These are phyloP conservation scores for Antechinus flavipes DNA, from an alignment of 2,113 vertebrate genomes.

Conservation along the genomic window DNA sequence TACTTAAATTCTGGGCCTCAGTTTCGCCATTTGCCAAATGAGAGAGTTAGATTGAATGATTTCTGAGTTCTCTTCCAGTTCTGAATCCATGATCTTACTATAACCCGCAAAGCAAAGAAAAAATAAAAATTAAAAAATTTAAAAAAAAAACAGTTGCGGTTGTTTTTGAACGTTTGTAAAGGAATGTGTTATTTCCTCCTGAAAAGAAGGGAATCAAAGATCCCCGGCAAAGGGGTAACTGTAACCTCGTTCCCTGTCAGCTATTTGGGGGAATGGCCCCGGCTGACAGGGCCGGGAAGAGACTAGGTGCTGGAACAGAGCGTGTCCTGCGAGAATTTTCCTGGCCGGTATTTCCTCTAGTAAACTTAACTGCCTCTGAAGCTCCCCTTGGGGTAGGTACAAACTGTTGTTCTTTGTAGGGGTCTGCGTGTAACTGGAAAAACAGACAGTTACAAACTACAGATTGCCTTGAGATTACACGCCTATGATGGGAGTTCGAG, in stretches of 20 bases:
- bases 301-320: not conserved
- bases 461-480: not conserved
- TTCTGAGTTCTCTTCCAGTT: not conserved
- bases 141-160: not conserved
- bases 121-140: not conserved
- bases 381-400: not conserved
- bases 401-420: not conserved
- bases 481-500: not conserved
- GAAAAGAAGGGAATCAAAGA: not conserved
- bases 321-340: not conserved
- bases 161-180: not conserved
- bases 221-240: not conserved
- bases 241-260: not conserved
- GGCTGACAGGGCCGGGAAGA: not conserved
- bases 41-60: not conserved
- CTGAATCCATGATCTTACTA: not conserved
- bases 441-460: not conserved
- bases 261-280: not conserved
- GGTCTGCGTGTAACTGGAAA: not conserved
- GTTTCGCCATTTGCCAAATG: not conserved
- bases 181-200: not conserved
- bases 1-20: not conserved
- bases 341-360: not conserved
- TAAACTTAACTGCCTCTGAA: not conserved
- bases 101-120: not conserved